These are phyloP conservation scores for Neoascia interrupta DNA, from an alignment of 2,888 invertebrate genomes.

Conservation along the genomic window DNA sequence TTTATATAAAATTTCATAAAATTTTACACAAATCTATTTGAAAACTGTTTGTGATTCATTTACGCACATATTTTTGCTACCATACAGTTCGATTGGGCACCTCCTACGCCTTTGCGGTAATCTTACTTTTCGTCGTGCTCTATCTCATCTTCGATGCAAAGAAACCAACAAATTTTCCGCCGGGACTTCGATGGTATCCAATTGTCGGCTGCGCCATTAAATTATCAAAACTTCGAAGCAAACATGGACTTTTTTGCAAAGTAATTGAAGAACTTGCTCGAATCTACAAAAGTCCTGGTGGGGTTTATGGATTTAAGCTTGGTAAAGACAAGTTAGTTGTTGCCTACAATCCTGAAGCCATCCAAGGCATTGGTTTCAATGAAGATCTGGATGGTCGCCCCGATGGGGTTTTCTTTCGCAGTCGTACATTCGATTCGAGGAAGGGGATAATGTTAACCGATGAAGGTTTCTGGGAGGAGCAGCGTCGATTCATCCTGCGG, in stretches of 20 bases:
- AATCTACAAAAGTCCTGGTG: slow-evolving; percentile 81
- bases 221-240: slow-evolving; percentile 83
- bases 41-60: no score
- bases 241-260: slow-evolving; percentile 85
- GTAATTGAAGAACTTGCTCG: slow-evolving; percentile 84
- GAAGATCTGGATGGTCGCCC: slow-evolving; percentile 90
- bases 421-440: slow-evolving; percentile 87
- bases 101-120: no score
- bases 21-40: no score
- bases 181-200: slow-evolving; percentile 90
- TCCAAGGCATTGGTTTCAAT: slow-evolving; percentile 87
- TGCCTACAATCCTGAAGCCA: slow-evolving; percentile 84
- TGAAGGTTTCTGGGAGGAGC: slow-evolving; percentile 86
- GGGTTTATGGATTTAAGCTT: slow-evolving; percentile 86
- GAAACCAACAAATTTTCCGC: slow-evolving; percentile 89
- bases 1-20: no score
- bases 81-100: no score
- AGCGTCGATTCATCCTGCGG: slow-evolving; percentile 87
- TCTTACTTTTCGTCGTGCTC: slow-evolving; percentile 82
- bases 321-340: slow-evolving; percentile 89
- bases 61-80: no score
- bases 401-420: slow-evolving; percentile 87
- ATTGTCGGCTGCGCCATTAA: slow-evolving; percentile 87
- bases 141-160: slow-evolving; percentile 84
- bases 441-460: slow-evolving; percentile 88